Percentiles rank a stretch among this genome's conserved stretches.
These are phyloP conservation scores for Rhinichthys osculus DNA, from an alignment of 2,797 vertebrate species.

Conservation along the genomic window DNA sequence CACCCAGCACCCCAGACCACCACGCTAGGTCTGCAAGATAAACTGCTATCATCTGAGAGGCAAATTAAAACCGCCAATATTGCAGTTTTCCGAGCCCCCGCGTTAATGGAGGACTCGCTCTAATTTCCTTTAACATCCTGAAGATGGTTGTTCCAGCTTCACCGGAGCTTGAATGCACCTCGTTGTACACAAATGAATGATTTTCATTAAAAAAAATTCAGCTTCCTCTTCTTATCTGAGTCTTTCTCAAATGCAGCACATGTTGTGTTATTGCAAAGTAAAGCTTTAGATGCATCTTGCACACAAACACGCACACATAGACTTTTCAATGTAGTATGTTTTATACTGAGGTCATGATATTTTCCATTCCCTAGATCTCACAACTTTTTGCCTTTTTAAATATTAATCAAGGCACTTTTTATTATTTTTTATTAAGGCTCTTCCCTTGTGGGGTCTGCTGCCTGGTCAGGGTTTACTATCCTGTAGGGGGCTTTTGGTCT, in stretches of 20 bases:
- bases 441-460: background rate
- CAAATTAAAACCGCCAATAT: slow-evolving; percentile 73
- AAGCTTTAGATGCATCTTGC: background rate
- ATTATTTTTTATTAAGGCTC: background rate
- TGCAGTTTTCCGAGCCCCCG: slow-evolving; percentile 54
- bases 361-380: slow-evolving; percentile 12
- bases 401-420: slow-evolving; percentile 9
- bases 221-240: slow-evolving; percentile 18
- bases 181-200: background rate
- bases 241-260: background rate
- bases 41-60: slow-evolving; percentile 70
- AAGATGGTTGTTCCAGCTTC: slow-evolving; percentile 32
- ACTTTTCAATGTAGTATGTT: background rate
- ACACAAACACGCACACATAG: background rate
- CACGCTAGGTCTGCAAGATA: slow-evolving; percentile 70
- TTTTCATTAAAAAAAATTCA: slow-evolving; percentile 7
- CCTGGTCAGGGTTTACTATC: slow-evolving; percentile 22
- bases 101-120: slow-evolving; percentile 61
- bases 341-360: slow-evolving; percentile 22
- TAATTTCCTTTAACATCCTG: slow-evolving; percentile 46
- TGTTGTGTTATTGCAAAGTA: background rate
- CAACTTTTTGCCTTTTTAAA: background rate
- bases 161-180: slow-evolving; percentile 36
- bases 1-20: slow-evolving; percentile 56
- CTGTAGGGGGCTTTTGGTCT: background rate